These are phyloP conservation scores for Nerophis ophidion DNA, from an alignment of 2,113 vertebrate species.

Conservation along the genomic window DNA sequence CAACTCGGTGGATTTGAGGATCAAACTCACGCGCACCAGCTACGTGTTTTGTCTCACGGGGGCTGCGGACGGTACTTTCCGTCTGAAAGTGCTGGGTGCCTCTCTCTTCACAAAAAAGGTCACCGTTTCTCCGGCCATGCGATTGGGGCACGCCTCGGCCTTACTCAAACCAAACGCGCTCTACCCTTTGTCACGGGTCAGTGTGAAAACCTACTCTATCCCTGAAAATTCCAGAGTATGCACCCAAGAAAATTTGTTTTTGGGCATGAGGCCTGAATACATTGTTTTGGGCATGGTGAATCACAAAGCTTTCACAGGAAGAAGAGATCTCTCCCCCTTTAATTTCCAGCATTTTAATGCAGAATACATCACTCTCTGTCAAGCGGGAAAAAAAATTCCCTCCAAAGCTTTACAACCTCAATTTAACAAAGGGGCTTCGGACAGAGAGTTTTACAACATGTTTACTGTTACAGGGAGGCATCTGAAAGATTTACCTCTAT, in stretches of 20 bases:
- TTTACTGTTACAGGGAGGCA: background rate
- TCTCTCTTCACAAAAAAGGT: background rate
- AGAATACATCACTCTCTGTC: no score
- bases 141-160: background rate
- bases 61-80: background rate
- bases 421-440: background rate
- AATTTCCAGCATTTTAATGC: background rate
- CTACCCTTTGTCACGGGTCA: background rate
- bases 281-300: background rate
- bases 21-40: no score
- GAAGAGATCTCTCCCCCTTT: background rate
- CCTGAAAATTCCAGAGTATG: background rate
- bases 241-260: background rate
- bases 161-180: background rate
- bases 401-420: constrained; percentile 2
- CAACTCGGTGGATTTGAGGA: no score
- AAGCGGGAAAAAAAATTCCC: no score
- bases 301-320: background rate
- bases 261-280: background rate
- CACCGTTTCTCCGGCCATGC: background rate
- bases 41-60: background rate
- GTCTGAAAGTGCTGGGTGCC: no score
- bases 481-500: constrained; percentile 4
- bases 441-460: constrained; percentile 17
- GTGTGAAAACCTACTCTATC: background rate